These are phyloP conservation scores for Acrossocheilus fasciatus DNA, from an alignment of 2,797 vertebrate genomes.

Conservation along the genomic window DNA sequence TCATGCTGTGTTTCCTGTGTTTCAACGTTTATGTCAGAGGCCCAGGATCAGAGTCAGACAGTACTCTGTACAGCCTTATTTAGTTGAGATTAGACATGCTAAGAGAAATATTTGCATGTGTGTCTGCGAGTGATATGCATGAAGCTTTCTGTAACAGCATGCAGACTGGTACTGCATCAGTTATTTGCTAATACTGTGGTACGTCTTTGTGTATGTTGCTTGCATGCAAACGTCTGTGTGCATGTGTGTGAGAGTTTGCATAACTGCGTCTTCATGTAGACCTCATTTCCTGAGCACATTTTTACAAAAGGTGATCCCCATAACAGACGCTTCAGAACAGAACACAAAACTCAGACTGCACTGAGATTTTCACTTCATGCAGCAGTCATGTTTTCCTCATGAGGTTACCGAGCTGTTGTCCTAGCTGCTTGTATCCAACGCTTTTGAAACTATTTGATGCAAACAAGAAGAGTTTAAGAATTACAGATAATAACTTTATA, in stretches of 20 bases:
- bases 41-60: not conserved
- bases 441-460: too few species aligned
- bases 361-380: not conserved
- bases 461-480: not conserved
- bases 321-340: not conserved
- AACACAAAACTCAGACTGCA: not conserved
- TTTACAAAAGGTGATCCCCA: not conserved
- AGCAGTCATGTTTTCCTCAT: not conserved
- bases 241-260: not conserved
- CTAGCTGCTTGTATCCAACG: not conserved
- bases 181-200: not conserved
- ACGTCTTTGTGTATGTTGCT: not conserved
- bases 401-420: not conserved
- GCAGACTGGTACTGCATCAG: not conserved
- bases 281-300: not conserved
- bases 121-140: not conserved
- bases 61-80: not conserved
- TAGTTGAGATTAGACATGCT: not conserved
- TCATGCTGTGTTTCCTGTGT: conserved; percentile 51
- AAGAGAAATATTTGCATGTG: not conserved
- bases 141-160: not conserved
- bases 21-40: conserved; percentile 43
- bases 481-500: not conserved
- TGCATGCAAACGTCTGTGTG: not conserved
- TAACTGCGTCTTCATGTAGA: not conserved